Base-by-base conservation (phyloP, 2,113 vertebrate species). In the Haplotaxodon microlepis region DNA sequence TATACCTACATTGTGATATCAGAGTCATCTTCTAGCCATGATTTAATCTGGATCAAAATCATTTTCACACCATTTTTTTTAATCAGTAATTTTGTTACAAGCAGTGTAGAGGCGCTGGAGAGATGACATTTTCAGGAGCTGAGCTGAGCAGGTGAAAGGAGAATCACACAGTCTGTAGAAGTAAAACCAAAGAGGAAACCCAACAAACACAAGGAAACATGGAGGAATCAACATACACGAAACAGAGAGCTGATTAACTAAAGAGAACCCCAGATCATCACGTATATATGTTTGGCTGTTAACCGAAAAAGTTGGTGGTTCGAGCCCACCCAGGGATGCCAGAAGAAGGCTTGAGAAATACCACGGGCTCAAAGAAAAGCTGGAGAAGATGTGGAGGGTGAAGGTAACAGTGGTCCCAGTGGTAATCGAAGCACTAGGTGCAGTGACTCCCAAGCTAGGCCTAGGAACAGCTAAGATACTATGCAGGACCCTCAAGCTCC, bases 281-380 rank as follows among this genome's bases (percentile, higher is more conserved):
- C 12, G 2, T 24, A 24, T 54, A 54, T 54, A 12, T 56, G 53
- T 56, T 56, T 56, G 53, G 11, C 53, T 56, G 53, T 24, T 56
- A 56, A 56, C 53, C 0, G 0, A 54, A 95, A 93, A 95, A 92
- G 94, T 93, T 96, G 93, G 91, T 94, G 94, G 94, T 95, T 93
- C 91, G 31, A 96, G 92, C 88, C 94, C 95, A 95, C 89, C 93
- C 93, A 94, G 93, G 93, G 87, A 93, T 21, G n/a, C 53, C 53
- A 56, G 53, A 56, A 56, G 53, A 56, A 13, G 53, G 54, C 11
- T 56, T 8, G 53, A 56, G 21, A 56, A 13, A 24, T 3, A 27
- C 53, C 11, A 56, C 0, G 1, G 21, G 53, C 53, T 56, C 21
- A 56, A 21, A 56, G 21, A 0, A 24, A 24, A 56, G 53, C 53